A percentile compares a stretch with the other conserved stretches of the same genome.
phyloP scores from a whole-genome alignment of 2,888 invertebrate genomes.

The Frankliniella fusca region DNA sequence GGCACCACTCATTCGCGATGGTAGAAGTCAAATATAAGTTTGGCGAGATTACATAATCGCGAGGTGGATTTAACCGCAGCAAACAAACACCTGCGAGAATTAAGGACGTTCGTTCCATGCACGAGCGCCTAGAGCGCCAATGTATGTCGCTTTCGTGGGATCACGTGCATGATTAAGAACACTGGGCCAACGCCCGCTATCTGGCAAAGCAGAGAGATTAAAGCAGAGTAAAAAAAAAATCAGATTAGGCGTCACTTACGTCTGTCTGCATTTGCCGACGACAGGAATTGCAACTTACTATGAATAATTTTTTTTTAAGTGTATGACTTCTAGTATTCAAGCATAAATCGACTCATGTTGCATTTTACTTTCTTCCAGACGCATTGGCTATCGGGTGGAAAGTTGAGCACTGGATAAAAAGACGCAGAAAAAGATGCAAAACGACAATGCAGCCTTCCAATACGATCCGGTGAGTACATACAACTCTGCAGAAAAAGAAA shows the following conservation, averaged over 20 bases:
- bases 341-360: neutral
- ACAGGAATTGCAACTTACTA: neutral
- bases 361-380: neutral
- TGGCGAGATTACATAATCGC: too few species aligned
- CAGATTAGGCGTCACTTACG: neutral
- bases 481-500: too few species aligned
- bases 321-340: neutral
- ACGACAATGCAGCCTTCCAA: conserved; percentile 15
- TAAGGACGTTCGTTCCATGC: too few species aligned
- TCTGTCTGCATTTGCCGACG: neutral
- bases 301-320: neutral
- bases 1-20: too few species aligned
- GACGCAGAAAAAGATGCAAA: conserved; percentile 8
- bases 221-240: neutral
- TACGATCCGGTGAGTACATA: neutral
- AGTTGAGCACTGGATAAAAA: conserved; percentile 3
- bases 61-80: too few species aligned
- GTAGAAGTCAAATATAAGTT: too few species aligned
- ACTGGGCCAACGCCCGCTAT: neutral
- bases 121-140: too few species aligned
- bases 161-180: neutral
- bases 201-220: neutral
- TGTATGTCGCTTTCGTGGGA: too few species aligned
- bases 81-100: too few species aligned
- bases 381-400: neutral